Conservation (phyloP, 2,888 invertebrate species). For the Tricholauxania praeusta region DNA sequence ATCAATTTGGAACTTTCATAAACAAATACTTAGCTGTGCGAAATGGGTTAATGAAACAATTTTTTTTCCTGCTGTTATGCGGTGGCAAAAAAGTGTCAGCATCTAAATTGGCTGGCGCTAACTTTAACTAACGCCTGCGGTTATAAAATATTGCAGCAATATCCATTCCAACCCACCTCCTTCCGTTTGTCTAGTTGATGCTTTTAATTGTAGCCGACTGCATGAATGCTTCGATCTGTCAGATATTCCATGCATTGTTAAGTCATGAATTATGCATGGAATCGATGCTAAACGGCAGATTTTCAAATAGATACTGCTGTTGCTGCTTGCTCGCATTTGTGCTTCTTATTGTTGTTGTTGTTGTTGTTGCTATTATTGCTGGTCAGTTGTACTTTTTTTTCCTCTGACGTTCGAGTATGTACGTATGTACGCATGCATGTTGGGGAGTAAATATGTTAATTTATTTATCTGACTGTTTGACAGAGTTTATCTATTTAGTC, state of each 20-base stretch:
- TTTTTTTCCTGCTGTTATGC: too few species aligned
- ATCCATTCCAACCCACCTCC: not conserved
- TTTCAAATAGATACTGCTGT: not conserved
- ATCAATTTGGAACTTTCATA: too few species aligned
- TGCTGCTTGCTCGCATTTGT: not conserved
- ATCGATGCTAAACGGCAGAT: conserved; percentile 16
- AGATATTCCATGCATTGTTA: conserved; percentile 29
- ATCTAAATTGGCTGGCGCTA: conserved; percentile 12
- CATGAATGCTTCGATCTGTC: conserved; percentile 37
- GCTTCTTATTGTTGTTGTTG: not conserved
- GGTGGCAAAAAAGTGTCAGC: too few species aligned
- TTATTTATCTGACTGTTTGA: not conserved
- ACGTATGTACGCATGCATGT: not conserved
- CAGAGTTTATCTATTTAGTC: conserved; percentile 16
- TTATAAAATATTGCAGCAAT: not conserved
- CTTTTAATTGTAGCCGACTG: conserved; percentile 37
- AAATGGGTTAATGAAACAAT: too few species aligned
- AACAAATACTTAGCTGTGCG: too few species aligned
- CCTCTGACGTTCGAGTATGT: too few species aligned
- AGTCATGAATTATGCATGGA: conserved; percentile 21
- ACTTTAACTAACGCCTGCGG: not conserved
- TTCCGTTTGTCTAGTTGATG: conserved; percentile 4
- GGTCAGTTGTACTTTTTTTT: not conserved
- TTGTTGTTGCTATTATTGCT: not conserved
- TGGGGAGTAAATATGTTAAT: too few species aligned